Percentiles rank a stretch among this genome's conserved stretches.
phyloP scores from a whole-genome alignment of 92 coral and sea anemone genomes.

The Metridium senile region DNA sequence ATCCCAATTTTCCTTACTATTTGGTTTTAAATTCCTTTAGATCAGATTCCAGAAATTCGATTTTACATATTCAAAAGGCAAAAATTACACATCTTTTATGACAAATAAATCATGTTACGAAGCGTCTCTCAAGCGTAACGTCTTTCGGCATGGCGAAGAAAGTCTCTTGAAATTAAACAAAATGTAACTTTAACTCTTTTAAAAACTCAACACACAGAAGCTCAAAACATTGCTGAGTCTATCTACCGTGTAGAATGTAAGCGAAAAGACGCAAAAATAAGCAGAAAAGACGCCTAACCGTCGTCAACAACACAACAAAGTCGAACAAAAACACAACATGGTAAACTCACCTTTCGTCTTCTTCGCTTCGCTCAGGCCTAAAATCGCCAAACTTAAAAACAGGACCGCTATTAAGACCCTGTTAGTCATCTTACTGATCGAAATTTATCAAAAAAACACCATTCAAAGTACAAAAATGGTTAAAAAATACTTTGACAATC shows the following conservation, averaged over 20 bases:
- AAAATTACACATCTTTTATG: background rate
- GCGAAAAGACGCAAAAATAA: background rate
- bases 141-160: slow-evolving; percentile 26
- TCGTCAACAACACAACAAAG: background rate
- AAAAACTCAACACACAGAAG: background rate
- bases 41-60: background rate
- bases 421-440: slow-evolving; percentile 30
- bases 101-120: background rate
- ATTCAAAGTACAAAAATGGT: slow-evolving; percentile 27
- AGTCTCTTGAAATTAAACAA: background rate
- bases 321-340: background rate
- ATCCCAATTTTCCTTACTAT: background rate
- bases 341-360: slow-evolving; percentile 7
- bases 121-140: slow-evolving; percentile 48
- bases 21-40: background rate
- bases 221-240: background rate
- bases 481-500: slow-evolving; percentile 25
- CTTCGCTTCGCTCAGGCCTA: slow-evolving; percentile 29
- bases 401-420: slow-evolving; percentile 37
- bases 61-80: background rate
- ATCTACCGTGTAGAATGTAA: background rate
- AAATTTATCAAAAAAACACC: slow-evolving; percentile 34
- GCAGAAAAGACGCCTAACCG: background rate
- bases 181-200: background rate
- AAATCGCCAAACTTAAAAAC: slow-evolving; percentile 16